These are phyloP conservation scores for Aldabrachelys gigantea DNA, from an alignment of 2,113 vertebrate species.

Conservation along the genomic window DNA sequence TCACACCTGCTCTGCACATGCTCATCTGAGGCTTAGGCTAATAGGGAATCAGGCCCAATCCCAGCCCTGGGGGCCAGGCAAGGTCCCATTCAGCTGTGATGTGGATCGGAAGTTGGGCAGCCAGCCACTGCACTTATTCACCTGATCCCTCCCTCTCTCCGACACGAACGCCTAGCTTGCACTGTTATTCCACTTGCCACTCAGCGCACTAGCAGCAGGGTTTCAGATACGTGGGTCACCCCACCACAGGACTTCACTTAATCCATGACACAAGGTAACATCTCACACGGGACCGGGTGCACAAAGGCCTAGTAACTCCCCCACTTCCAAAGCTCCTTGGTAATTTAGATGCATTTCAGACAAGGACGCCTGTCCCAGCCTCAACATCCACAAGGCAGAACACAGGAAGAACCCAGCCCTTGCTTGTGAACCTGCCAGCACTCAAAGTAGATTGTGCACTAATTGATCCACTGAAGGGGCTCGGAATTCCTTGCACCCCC, in stretches of 20 bases:
- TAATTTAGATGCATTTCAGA: neutral
- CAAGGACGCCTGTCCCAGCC: no score
- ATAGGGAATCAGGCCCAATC: neutral
- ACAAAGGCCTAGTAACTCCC: neutral
- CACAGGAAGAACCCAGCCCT: neutral
- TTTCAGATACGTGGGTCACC: neutral
- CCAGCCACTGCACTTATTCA: no score
- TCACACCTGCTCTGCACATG: neutral
- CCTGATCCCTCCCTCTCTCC: no score
- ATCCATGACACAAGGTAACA: no score
- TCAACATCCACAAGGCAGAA: neutral
- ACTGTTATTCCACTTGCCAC: neutral
- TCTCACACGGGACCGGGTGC: neutral
- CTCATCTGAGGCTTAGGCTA: neutral
- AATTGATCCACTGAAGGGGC: neutral
- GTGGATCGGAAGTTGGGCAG: neutral
- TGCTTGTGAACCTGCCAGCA: neutral
- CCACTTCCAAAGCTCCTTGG: neutral
- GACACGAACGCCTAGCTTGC: neutral
- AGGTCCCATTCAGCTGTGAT: neutral
- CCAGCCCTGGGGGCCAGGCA: neutral
- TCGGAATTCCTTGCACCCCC: neutral
- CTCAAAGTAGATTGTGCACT: neutral
- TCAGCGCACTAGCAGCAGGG: neutral
- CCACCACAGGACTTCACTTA: neutral